Conservation (phyloP, 2,888 invertebrate species). For the Ethmia dodecea region DNA sequence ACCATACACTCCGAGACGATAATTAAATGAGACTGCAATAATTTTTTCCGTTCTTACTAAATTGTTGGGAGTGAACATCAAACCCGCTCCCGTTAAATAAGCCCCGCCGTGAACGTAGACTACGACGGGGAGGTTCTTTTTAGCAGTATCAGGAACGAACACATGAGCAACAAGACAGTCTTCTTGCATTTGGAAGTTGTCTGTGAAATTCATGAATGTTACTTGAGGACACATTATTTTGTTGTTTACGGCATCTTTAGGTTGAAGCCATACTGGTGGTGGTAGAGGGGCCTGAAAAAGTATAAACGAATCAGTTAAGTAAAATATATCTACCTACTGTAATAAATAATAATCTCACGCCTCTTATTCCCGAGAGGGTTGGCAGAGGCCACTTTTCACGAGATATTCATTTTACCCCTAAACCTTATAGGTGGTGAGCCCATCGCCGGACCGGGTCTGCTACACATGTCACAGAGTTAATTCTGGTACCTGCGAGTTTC, state of each 20-base stretch:
- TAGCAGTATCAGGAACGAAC: constrained; percentile 45
- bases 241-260: constrained; percentile 27
- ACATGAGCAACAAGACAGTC: constrained; percentile 51
- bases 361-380: too few species aligned
- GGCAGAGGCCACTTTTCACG: too few species aligned
- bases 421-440: too few species aligned
- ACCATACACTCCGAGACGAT: constrained; percentile 29
- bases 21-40: constrained; percentile 30
- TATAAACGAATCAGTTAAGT: too few species aligned
- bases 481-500: too few species aligned
- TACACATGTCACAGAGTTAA: too few species aligned
- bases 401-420: too few species aligned
- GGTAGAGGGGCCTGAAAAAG: constrained; percentile 35
- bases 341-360: too few species aligned
- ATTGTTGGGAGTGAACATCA: constrained; percentile 13
- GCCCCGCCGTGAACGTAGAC: constrained; percentile 34
- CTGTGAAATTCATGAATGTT: background rate
- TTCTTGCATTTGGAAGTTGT: constrained; percentile 23
- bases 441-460: too few species aligned
- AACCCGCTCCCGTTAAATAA: constrained; percentile 24
- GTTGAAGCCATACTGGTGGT: constrained; percentile 27
- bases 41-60: constrained; percentile 25
- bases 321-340: too few species aligned
- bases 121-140: constrained; percentile 30
- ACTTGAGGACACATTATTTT: constrained; percentile 31